A percentile compares a stretch with the other conserved stretches of the same genome.
These are phyloP conservation scores for Ctenosaura bakeri DNA, from an alignment of 2,797 vertebrate genomes.

Conservation along the genomic window DNA sequence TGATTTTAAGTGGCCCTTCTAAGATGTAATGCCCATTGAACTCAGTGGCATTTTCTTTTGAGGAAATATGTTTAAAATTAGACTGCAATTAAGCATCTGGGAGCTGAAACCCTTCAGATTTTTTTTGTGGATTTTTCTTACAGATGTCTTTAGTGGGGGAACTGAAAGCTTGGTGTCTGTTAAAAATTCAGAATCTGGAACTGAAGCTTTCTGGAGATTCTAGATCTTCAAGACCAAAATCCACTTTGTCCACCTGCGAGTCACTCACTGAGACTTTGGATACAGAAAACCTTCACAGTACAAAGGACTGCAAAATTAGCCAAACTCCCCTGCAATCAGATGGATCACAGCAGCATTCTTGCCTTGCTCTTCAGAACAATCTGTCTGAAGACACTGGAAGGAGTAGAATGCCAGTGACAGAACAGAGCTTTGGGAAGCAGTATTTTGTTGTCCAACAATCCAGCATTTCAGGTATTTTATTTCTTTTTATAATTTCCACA, in stretches of 20 bases:
- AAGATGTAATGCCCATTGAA: background rate
- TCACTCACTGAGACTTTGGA: constrained; percentile 77
- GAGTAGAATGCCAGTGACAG: constrained; percentile 59
- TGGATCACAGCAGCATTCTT: constrained; percentile 72
- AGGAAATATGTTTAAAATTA: background rate
- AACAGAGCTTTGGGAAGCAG: constrained; percentile 77
- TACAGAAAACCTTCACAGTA: constrained; percentile 61
- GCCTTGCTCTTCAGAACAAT: constrained; percentile 64
- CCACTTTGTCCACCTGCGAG: constrained; percentile 81
- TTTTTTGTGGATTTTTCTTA: constrained; percentile 49
- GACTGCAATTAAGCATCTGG: background rate
- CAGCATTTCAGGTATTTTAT: constrained; percentile 23
- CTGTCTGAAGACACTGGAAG: constrained; percentile 63
- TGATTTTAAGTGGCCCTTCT: background rate
- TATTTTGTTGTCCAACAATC: constrained; percentile 61
- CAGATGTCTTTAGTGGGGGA: constrained; percentile 91
- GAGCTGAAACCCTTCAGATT: background rate
- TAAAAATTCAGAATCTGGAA: constrained; percentile 94
- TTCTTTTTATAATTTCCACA: background rate
- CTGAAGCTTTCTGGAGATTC: constrained; percentile 86
- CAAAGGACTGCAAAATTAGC: constrained; percentile 59
- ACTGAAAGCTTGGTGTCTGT: constrained; percentile 94
- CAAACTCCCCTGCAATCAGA: constrained; percentile 62
- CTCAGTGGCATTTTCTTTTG: background rate
- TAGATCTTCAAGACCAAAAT: constrained; percentile 79